A percentile compares a stretch with the other conserved stretches of the same genome.
Evolutionary conservation across 2,888 invertebrate genomes (phyloP).

Genomic region (Calameuta filiformis): DNA sequence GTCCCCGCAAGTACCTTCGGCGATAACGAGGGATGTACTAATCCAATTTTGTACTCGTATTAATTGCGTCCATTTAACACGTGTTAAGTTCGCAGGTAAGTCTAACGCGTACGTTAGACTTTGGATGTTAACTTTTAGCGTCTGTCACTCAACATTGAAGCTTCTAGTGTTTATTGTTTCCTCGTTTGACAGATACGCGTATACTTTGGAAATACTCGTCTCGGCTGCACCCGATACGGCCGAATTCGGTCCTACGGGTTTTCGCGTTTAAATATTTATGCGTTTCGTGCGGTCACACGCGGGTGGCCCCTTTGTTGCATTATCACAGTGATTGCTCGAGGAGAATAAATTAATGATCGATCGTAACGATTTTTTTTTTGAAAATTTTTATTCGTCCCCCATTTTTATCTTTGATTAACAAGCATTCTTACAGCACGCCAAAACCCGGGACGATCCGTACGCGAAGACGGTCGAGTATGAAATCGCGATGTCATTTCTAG

Average conservation of each 20-base stretch:
- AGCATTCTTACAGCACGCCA: not conserved
- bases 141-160: not conserved
- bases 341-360: slow-evolving; percentile 29
- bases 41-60: not conserved
- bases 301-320: slow-evolving; percentile 1
- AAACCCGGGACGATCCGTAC: not conserved
- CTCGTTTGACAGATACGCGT: not conserved
- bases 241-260: not conserved
- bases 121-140: not conserved
- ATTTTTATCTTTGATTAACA: not conserved
- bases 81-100: not conserved
- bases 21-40: not conserved
- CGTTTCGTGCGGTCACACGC: not conserved
- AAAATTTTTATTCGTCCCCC: not conserved
- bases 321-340: slow-evolving; percentile 57
- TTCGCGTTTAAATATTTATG: not conserved
- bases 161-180: not conserved
- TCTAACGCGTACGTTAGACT: not conserved
- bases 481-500: not conserved
- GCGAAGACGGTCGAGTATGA: not conserved
- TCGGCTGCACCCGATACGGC: not conserved
- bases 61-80: not conserved
- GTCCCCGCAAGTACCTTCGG: not conserved
- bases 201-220: not conserved
- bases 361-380: not conserved